A percentile compares a stretch with the other conserved stretches of the same genome.
Conservation (phyloP, 2,888 invertebrate genomes). For the Polyommatus iphigenia region DNA sequence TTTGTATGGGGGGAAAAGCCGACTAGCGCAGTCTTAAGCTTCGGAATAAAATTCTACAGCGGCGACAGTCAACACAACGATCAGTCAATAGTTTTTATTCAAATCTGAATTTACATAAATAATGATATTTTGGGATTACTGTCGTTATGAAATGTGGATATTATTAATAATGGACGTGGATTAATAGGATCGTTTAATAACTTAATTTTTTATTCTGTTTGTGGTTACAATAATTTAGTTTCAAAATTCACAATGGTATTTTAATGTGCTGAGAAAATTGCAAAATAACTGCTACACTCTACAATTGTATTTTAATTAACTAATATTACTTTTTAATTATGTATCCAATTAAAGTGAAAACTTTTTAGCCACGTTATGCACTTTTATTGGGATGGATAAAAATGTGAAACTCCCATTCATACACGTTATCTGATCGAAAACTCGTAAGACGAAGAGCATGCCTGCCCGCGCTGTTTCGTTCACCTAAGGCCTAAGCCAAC, state of each 20-base stretch:
- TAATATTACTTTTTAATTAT: too few species aligned
- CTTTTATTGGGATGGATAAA: too few species aligned
- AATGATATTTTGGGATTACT: constrained; percentile 18
- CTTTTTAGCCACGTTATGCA: too few species aligned
- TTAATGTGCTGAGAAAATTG: background rate
- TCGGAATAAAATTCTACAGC: constrained; percentile 16
- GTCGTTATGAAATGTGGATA: constrained; percentile 14
- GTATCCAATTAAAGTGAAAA: too few species aligned
- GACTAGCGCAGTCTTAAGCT: background rate
- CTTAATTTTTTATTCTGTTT: background rate
- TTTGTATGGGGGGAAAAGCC: too few species aligned
- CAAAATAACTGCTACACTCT: background rate
- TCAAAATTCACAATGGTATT: background rate
- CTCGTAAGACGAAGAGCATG: too few species aligned
- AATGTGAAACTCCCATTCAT: too few species aligned
- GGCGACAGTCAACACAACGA: background rate
- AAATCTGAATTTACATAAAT: constrained; percentile 12
- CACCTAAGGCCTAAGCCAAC: too few species aligned
- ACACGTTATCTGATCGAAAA: too few species aligned
- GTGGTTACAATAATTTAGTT: background rate
- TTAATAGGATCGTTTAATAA: background rate
- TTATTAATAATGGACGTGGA: background rate
- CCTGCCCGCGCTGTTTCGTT: too few species aligned
- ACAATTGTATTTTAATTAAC: too few species aligned
- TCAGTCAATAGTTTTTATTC: background rate